Evolutionary conservation across 1,140 invertebrate genomes (phyloP).

Genomic region (Eubasilissa regina): DNA sequence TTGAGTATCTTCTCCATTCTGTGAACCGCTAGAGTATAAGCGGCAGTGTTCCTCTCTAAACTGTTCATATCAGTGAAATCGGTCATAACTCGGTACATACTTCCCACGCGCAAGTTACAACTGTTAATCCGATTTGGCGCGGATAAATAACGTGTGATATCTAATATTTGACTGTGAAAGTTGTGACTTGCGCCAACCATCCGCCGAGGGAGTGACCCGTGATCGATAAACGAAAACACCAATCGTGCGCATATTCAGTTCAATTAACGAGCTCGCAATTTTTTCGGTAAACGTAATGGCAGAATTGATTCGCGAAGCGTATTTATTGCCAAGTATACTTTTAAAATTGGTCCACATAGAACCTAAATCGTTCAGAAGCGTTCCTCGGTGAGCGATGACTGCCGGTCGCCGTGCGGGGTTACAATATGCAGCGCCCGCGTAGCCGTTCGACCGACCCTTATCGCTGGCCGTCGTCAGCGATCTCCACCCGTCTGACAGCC

Average conservation of each 20-base stretch:
- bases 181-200: conserved; percentile 21
- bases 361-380: neutral
- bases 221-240: neutral
- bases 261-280: neutral
- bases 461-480: neutral
- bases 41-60: neutral
- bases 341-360: neutral
- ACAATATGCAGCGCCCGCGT: conserved; percentile 2
- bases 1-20: neutral
- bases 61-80: neutral
- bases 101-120: conserved; percentile 5
- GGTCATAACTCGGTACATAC: neutral
- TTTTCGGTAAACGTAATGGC: conserved; percentile 14
- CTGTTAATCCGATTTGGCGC: conserved; percentile 14
- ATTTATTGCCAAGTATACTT: neutral
- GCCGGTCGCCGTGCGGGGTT: neutral
- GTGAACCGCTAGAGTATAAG: neutral
- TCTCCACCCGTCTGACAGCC: neutral
- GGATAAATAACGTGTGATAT: conserved; percentile 7
- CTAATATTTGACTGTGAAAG: conserved; percentile 2
- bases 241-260: neutral
- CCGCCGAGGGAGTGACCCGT: conserved; percentile 28
- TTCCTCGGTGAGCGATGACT: conserved; percentile 6
- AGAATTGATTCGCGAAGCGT: neutral
- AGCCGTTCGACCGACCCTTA: neutral